Evolutionary conservation across 2,797 vertebrate genomes (phyloP), one percentile per base, ranked within the genome.

Genomic region (Paedocypris micromegethes): DNA sequence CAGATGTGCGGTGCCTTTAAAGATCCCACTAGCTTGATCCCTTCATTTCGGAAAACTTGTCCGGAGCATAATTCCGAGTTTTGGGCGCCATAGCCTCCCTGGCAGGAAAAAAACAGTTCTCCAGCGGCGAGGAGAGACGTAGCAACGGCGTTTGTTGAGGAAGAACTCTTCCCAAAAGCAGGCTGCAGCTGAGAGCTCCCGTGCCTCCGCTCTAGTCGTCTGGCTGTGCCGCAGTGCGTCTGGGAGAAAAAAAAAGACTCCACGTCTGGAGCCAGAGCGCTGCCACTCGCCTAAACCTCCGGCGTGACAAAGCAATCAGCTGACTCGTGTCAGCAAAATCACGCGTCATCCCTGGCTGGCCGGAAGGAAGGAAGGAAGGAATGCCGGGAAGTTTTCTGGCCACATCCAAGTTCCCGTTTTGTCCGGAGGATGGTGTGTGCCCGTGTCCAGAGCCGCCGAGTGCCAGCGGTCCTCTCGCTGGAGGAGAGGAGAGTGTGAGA

Each of bases 301-400:
- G 87, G 86, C 83, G 81, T 89, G 91, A 91, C 91, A 89, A 86
- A 82, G 89, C 89, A 90, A 89, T 91, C 91, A 91, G 91, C 91
- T 90, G 92, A 92, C 89, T 86, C 56, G 78, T 84, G 87, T 86
- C 86, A 88, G 89, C 86, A 83, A 79, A 87, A 88, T 82, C 66
- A 81, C 85, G 88, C 83, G 90, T 88, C 80, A 79, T 63, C 80
- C 79, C 84, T 86, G 72, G 83, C 49, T 44, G 68, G 83, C 78
- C 58, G 42, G 57, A 72, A 64, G 23, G 23, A 23, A 23, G 23
- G 23, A 23, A 23, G 23, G 23, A 23, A 23, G 41, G 72, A 67
- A 80, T 72, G 62, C 72, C 60, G 72, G 72, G 75, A 72, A 76
- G 70, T 78, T 76, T 73, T 64, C 37, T 68, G 73, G 40, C 53